These are phyloP conservation scores for Dolichotis patagonum DNA, from an alignment of 2,113 vertebrate species.

Conservation along the genomic window DNA sequence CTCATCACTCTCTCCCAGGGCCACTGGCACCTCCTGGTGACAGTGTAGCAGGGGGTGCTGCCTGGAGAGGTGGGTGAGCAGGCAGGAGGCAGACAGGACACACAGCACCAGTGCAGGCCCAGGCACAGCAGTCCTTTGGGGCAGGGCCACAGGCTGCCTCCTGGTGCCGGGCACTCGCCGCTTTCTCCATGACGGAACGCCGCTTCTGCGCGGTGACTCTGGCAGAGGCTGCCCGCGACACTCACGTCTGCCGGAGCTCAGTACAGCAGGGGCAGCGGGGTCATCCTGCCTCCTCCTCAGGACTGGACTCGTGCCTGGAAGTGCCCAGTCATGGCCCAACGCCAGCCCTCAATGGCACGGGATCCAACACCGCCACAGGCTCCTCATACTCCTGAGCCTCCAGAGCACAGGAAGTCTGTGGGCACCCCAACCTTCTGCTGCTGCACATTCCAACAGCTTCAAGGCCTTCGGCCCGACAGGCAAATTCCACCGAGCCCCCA, in stretches of 20 bases:
- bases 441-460: fast-evolving
- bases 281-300: background rate
- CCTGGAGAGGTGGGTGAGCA: background rate
- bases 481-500: background rate
- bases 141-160: background rate
- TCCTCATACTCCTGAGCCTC: too few relatives aligned
- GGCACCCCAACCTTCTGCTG: too few relatives aligned
- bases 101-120: too few relatives aligned
- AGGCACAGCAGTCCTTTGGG: background rate
- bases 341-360: fast-evolving
- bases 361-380: fast-evolving
- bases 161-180: fast-evolving
- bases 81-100: background rate
- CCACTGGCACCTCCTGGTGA: background rate
- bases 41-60: background rate
- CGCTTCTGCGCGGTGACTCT: too few relatives aligned
- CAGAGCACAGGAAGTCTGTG: too few relatives aligned
- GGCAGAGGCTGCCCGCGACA: too few relatives aligned
- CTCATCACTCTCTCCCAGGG: background rate
- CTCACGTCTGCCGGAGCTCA: too few relatives aligned
- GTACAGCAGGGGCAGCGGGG: background rate
- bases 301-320: background rate
- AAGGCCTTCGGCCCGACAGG: background rate
- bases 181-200: fast-evolving
- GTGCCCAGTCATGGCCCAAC: fast-evolving